phyloP scores from a whole-genome alignment of 2,113 vertebrate species.

The Lophochroa leadbeateri region DNA sequence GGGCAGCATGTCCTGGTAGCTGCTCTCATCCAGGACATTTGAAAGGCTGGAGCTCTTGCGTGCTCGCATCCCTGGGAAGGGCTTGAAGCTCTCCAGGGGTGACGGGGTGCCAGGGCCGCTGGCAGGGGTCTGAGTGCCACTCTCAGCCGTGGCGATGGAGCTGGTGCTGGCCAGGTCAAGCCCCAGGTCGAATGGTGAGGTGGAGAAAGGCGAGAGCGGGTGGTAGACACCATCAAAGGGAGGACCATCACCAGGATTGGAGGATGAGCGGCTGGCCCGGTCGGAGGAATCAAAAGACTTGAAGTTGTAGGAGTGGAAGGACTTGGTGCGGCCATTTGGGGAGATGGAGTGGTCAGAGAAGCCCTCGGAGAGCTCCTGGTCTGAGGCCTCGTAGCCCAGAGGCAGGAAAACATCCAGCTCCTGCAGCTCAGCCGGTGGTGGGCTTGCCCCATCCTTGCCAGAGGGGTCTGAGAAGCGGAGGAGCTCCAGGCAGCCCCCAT shows the following conservation, averaged over 20 bases:
- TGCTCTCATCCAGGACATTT: conserved; percentile 91
- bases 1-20: conserved; percentile 83
- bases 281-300: conserved; percentile 86
- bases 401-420: conserved; percentile 80
- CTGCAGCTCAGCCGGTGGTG: accelerated
- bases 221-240: conserved; percentile 78
- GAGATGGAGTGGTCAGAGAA: conserved; percentile 83
- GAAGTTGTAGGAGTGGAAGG: conserved; percentile 76
- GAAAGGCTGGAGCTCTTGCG: conserved; percentile 96
- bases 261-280: conserved; percentile 81
- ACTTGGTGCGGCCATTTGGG: conserved; percentile 63
- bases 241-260: conserved; percentile 74
- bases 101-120: conserved; percentile 87
- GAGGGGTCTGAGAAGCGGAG: background rate
- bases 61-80: conserved; percentile 73
- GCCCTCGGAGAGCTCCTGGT: conserved; percentile 78
- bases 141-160: conserved; percentile 49
- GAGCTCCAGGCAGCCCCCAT: background rate
- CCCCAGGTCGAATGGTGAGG: conserved; percentile 85
- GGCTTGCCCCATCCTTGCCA: background rate
- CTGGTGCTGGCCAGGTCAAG: conserved; percentile 76
- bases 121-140: conserved; percentile 76
- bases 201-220: conserved; percentile 86
- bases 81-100: conserved; percentile 83
- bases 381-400: conserved; percentile 65